These are phyloP conservation scores for Drosophila bocqueti DNA, from an alignment of 1,140 invertebrate genomes.

Conservation along the genomic window DNA sequence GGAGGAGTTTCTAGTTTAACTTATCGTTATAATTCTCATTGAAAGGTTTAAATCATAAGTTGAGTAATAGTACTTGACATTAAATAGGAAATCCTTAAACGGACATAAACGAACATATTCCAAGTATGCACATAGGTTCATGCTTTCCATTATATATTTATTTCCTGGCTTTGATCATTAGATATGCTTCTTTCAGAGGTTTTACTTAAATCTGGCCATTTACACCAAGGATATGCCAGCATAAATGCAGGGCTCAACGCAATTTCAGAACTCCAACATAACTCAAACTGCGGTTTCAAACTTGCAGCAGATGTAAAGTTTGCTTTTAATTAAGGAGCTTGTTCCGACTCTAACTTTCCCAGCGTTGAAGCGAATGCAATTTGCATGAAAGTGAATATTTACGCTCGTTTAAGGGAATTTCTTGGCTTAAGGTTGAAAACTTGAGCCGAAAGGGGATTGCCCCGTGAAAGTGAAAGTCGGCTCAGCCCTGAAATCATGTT, in stretches of 20 bases:
- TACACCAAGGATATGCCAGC: constrained; percentile 24
- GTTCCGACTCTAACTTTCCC: constrained; percentile 5
- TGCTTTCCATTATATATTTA: too few relatives aligned
- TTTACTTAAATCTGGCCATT: neutral
- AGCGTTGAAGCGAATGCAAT: neutral
- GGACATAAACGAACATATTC: neutral
- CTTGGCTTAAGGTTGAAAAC: neutral
- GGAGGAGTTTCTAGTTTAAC: neutral
- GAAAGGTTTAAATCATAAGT: neutral
- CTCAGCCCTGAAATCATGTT: constrained; percentile 10
- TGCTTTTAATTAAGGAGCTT: constrained; percentile 21
- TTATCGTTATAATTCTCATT: neutral
- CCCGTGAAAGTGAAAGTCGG: neutral
- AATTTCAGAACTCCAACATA: constrained; percentile 33
- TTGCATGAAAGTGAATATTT: constrained; percentile 6
- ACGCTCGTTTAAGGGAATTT: neutral
- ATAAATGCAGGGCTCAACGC: constrained; percentile 19
- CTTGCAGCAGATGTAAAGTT: constrained; percentile 43
- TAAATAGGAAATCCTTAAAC: neutral
- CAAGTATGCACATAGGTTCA: too few relatives aligned
- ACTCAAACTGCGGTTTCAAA: constrained; percentile 46
- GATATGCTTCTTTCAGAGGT: neutral
- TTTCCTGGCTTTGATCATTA: neutral
- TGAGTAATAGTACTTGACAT: neutral
- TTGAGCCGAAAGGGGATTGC: neutral